Percentiles rank a stretch among this genome's conserved stretches.
phyloP scores from a whole-genome alignment of 2,113 vertebrate species.

The Pteruthius melanotis region DNA sequence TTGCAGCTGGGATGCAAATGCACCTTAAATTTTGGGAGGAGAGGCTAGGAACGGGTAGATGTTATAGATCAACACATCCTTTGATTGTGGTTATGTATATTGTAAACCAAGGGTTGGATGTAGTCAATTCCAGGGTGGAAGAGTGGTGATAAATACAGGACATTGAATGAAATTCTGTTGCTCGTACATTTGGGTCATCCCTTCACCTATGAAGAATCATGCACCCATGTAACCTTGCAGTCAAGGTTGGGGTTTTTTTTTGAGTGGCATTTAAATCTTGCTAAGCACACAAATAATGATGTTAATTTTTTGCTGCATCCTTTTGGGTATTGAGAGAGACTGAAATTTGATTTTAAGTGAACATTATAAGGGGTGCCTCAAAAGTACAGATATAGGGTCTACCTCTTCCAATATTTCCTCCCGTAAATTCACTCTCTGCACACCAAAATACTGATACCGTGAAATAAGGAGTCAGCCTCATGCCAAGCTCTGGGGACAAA shows the following conservation, averaged over 20 bases:
- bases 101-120: neutral
- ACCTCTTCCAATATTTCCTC: neutral
- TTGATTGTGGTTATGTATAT: neutral
- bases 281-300: neutral
- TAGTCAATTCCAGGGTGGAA: neutral
- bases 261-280: neutral
- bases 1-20: neutral
- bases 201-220: neutral
- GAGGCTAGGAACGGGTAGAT: neutral
- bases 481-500: neutral
- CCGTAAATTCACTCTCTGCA: neutral
- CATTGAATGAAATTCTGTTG: neutral
- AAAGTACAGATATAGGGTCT: neutral
- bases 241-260: neutral
- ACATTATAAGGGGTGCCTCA: neutral
- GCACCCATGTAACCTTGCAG: neutral
- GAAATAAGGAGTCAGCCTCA: neutral
- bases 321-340: neutral
- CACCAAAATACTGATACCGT: neutral
- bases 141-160: neutral
- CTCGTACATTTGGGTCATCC: neutral
- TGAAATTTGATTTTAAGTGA: neutral
- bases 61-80: neutral
- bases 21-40: neutral
- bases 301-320: neutral